These are phyloP conservation scores for Callipepla squamata DNA, from an alignment of 2,113 vertebrate genomes.

Conservation along the genomic window DNA sequence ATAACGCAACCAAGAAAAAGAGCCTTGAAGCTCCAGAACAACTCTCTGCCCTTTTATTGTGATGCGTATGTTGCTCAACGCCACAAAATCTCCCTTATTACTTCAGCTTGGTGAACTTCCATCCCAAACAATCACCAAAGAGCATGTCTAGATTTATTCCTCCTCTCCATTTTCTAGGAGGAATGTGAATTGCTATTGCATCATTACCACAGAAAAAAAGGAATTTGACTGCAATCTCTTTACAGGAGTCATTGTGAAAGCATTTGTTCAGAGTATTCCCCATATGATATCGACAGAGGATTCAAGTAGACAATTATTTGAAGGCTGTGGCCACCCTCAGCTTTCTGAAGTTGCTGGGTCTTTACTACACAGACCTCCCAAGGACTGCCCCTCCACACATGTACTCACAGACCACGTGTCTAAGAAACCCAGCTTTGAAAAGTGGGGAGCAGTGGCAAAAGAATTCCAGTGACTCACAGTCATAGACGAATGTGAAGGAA, in stretches of 20 bases:
- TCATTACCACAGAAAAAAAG: not conserved
- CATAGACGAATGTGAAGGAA: not conserved
- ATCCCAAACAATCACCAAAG: constrained; percentile 15
- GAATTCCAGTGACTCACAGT: not conserved
- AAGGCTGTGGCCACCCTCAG: not conserved
- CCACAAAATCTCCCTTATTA: not conserved
- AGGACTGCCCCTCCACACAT: not conserved
- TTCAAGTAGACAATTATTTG: not conserved
- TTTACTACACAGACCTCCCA: not conserved
- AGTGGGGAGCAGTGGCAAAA: not conserved
- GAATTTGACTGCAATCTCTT: not conserved
- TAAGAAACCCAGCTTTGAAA: not conserved
- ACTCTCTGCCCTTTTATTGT: constrained; percentile 35
- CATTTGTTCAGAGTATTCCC: not conserved
- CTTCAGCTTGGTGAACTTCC: constrained; percentile 34
- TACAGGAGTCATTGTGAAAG: not conserved
- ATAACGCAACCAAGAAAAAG: not conserved
- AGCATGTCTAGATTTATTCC: not conserved
- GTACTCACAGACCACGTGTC: not conserved
- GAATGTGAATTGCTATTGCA: not conserved
- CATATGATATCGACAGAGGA: not conserved
- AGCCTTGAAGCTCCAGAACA: not conserved
- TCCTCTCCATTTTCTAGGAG: not conserved
- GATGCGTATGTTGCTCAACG: constrained; percentile 21
- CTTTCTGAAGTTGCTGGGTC: not conserved